A percentile compares a stretch with the other conserved stretches of the same genome.
Evolutionary conservation across 1,140 invertebrate species (phyloP).

Genomic region (Sycobia sp.): DNA sequence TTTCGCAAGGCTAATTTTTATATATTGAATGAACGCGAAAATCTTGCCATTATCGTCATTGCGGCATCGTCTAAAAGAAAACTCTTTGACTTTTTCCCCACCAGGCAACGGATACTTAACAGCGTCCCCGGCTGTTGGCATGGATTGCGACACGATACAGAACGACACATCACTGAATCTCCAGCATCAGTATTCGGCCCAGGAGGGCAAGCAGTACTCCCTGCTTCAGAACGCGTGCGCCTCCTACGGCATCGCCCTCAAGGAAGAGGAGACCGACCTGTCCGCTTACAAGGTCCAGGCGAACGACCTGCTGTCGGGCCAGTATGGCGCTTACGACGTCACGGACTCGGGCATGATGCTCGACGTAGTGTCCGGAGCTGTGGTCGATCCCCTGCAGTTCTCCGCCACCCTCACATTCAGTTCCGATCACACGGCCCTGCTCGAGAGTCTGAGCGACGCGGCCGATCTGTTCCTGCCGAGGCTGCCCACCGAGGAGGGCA

Average conservation of each 20-base stretch:
- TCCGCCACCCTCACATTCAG: slow-evolving; percentile 80
- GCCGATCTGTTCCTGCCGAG: slow-evolving; percentile 77
- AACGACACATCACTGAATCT: slow-evolving; percentile 54
- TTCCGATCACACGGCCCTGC: slow-evolving; percentile 71
- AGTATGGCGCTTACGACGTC: slow-evolving; percentile 73
- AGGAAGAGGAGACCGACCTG: slow-evolving; percentile 79
- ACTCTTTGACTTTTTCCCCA: too few species aligned
- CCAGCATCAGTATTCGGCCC: slow-evolving; percentile 59
- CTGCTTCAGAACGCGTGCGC: slow-evolving; percentile 77
- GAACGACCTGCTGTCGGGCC: slow-evolving; percentile 64
- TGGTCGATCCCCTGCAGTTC: slow-evolving; percentile 80
- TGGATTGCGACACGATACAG: slow-evolving; percentile 79
- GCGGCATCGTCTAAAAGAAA: too few species aligned
- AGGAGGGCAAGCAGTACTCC: slow-evolving; percentile 75
- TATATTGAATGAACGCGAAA: too few species aligned
- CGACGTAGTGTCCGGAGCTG: slow-evolving; percentile 74
- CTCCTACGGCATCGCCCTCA: slow-evolving; percentile 76
- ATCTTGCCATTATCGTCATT: too few species aligned
- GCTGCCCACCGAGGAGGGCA: slow-evolving; percentile 66
- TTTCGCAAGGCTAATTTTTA: too few species aligned
- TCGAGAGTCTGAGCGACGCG: slow-evolving; percentile 74
- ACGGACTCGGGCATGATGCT: slow-evolving; percentile 79
- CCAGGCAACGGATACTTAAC: slow-evolving; percentile 64
- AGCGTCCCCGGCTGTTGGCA: slow-evolving; percentile 67
- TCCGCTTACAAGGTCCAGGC: slow-evolving; percentile 74